Evolutionary conservation across 2,113 vertebrate genomes (phyloP).

Genomic region (Chamaea fasciata): DNA sequence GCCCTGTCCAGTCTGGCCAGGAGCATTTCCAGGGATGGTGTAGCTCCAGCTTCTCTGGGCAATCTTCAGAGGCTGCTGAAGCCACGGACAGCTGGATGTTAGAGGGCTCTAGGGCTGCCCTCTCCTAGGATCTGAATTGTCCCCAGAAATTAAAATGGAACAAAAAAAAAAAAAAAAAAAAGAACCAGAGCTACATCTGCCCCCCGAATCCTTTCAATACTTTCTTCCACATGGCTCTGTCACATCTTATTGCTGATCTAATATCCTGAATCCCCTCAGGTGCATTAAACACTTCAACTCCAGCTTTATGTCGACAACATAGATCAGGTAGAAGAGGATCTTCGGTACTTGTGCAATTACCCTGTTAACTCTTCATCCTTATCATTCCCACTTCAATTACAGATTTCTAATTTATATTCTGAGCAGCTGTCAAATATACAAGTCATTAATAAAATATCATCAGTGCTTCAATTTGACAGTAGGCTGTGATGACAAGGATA

Average conservation of each 20-base stretch:
- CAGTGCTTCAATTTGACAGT: neutral
- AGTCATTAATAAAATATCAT: constrained; percentile 12
- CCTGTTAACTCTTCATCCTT: neutral
- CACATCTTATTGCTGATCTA: neutral
- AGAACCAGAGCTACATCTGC: neutral
- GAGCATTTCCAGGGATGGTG: neutral
- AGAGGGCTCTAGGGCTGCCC: neutral
- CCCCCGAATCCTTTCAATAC: neutral
- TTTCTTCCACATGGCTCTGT: neutral
- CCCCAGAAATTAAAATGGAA: neutral
- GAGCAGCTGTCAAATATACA: neutral
- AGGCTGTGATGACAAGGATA: neutral
- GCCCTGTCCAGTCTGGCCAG: accelerated
- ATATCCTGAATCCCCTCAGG: neutral
- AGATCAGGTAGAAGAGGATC: neutral
- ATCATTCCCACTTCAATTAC: neutral
- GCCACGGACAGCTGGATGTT: too few species aligned
- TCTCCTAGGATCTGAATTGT: neutral
- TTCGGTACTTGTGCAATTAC: neutral
- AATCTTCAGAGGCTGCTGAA: neutral
- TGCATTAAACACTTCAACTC: neutral
- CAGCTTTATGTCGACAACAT: neutral
- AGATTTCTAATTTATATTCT: neutral
- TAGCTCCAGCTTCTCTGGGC: neutral
- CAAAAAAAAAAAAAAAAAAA: neutral